phyloP scores from a whole-genome alignment of 1,140 invertebrate species.

The Phthorimaea operculella region DNA sequence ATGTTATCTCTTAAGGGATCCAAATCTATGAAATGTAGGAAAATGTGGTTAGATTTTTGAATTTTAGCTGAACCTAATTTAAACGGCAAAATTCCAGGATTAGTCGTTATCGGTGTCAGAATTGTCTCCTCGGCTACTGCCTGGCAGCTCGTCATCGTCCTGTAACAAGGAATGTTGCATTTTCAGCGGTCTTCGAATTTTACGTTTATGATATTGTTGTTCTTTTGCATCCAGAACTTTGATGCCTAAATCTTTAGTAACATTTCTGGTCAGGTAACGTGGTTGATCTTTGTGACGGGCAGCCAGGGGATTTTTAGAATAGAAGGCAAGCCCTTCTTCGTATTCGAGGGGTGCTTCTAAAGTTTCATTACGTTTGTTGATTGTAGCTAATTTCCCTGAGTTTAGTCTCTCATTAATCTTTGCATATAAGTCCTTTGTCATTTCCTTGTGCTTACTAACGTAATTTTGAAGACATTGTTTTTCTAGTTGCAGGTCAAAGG shows the following conservation, averaged over 20 bases:
- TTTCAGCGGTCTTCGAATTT: background rate
- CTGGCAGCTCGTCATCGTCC: background rate
- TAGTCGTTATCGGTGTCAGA: background rate
- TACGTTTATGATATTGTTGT: background rate
- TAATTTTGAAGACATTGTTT: background rate
- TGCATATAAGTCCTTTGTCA: background rate
- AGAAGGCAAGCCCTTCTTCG: background rate
- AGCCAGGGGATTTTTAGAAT: background rate
- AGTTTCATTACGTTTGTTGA: background rate
- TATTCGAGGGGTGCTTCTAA: background rate
- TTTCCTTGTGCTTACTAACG: background rate
- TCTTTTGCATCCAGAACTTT: background rate
- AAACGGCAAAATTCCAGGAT: background rate
- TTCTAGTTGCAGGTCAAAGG: background rate
- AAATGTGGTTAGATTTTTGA: background rate
- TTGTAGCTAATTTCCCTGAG: background rate
- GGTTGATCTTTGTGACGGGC: background rate
- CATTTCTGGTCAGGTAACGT: too few species aligned
- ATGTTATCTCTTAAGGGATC: background rate
- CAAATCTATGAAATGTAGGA: background rate
- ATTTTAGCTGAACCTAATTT: background rate
- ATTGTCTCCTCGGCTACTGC: background rate
- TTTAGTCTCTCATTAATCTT: background rate
- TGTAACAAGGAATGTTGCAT: background rate
- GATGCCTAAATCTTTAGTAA: too few species aligned